Evolutionary conservation across 2,888 invertebrate genomes (phyloP), one percentile per base, ranked within the genome.

Genomic region (Oxytorus armatus): DNA sequence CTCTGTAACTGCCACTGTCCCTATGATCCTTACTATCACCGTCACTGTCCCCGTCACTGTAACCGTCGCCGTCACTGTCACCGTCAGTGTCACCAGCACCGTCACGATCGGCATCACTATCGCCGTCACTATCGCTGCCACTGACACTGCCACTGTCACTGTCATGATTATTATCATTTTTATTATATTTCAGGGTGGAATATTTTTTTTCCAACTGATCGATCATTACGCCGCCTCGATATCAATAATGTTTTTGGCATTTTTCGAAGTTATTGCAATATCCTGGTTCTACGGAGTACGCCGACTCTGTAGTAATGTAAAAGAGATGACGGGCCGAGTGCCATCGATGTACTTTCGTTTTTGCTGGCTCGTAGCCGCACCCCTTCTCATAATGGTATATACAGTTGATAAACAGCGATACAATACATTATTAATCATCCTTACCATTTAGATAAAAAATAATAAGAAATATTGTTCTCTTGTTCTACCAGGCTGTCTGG

Each of bases 191-290:
- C 90, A 96, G 95, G 97, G 97, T 84, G 98, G 98, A 84, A 97
- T 98, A 92, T 98, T 96, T 90, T 95, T 96, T 89, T 97, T 98
- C 91, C 97, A 97, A 93, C 91, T 98, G 84, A 96, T 98, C 94
- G 98, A 98, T 91, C 97, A 97, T 90, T 98, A 97, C 90, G 97
- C 98, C n/a, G 97, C 97, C 16, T 96, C 97, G 53, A 95, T 98
- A 86, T 97, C 98, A 72, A 96, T 98, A 68, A 96, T 98, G 93
- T 98, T 97, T 90, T 94, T 98, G 83, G 98, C 98, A 39, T 98
- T 98, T 92, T 98, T 98, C 89, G 98, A 98, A 93, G 96, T 97
- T 63, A 96, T 98, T 69, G 98, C 96, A 7, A 95, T 98, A 79
- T 95, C 97, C 3, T 98, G 98, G 98, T 96, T 97, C 89, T 98